Evolutionary conservation across 1,140 invertebrate species (phyloP).

Genomic region (Drosophila pandora): DNA sequence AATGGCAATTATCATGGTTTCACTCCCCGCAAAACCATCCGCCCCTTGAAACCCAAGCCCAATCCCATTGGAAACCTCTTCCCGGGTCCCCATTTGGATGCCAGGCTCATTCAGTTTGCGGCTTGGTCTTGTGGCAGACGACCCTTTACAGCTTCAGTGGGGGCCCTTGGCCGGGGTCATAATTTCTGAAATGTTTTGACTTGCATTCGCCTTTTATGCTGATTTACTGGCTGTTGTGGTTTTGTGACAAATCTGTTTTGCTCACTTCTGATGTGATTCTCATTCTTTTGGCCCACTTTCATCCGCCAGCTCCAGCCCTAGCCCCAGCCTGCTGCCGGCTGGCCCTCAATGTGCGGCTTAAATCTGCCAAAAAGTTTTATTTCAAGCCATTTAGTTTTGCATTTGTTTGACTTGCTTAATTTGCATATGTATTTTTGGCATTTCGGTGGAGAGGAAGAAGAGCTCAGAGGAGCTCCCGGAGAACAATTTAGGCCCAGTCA

Average conservation of each 20-base stretch:
- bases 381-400: constrained; percentile 78
- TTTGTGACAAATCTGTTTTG: constrained; percentile 81
- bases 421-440: constrained; percentile 36
- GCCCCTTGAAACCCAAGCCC: background rate
- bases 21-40: constrained; percentile 24
- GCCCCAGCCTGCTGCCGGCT: background rate
- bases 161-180: constrained; percentile 61
- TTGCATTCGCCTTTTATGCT: constrained; percentile 80
- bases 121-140: constrained; percentile 54
- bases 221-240: constrained; percentile 81
- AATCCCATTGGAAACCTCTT: background rate
- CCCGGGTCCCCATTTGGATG: background rate
- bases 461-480: background rate
- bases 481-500: constrained; percentile 61
- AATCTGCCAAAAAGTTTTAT: constrained; percentile 75
- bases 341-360: constrained; percentile 53
- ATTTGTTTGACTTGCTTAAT: constrained; percentile 67
- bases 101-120: constrained; percentile 51
- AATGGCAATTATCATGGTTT: constrained; percentile 69
- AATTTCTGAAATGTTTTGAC: constrained; percentile 81
- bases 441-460: constrained; percentile 9
- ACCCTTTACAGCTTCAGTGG: constrained; percentile 32
- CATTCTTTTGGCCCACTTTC: constrained; percentile 20
- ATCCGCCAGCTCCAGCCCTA: background rate
- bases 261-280: constrained; percentile 77